Base-by-base conservation (phyloP, 2,888 invertebrate species). In the Aporophyla nigra region DNA sequence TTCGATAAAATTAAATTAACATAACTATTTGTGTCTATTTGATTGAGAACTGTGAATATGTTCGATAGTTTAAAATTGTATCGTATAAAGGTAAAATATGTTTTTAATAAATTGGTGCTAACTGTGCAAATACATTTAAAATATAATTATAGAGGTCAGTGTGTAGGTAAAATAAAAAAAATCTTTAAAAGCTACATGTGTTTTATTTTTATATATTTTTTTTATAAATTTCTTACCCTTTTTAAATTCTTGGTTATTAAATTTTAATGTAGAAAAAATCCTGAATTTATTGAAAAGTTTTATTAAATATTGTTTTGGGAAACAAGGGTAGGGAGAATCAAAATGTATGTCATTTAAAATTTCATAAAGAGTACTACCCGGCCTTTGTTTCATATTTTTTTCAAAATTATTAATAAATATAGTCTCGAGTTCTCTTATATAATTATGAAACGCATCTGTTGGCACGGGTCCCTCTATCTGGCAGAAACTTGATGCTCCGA, bases 11-110 rank as follows among this genome's bases (percentile, higher is more conserved):
- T 66, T 72, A 72, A 72, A 19, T 56, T 58, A 66, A 62, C 40
- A 62, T 51, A 71, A 71, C 71, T 71, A 62, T 71, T 71, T 70
- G 70, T 71, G 51, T 71, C 21, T 61, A 71, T 71, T 46, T 71
- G 53, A 62, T 71, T 71, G 49, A 49, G 51, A 62, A 53, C 62
- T 71, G 71, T 62, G 62, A 53, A 33, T 62, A 71, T 71, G 51
- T 62, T 33, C 33, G 33, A 3, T 33, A 33, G 33, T 33, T 33
- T 33, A 33, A 33, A 33, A 33, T 33, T 33, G 33, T 33, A 33
- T 33, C 3, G 33, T 33, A 27, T 68, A 24, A 5, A 56, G 56
- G 56, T 68, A 43, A 56, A 68, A 43, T 56, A 56, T 1, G 9
- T 43, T 9, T 43, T 1, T 43, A 9, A 9, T 43, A 43, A 9